Percentiles rank a stretch among this genome's conserved stretches.
Conservation (phyloP, 1,140 invertebrate species). For the Liolophura sinensis region DNA sequence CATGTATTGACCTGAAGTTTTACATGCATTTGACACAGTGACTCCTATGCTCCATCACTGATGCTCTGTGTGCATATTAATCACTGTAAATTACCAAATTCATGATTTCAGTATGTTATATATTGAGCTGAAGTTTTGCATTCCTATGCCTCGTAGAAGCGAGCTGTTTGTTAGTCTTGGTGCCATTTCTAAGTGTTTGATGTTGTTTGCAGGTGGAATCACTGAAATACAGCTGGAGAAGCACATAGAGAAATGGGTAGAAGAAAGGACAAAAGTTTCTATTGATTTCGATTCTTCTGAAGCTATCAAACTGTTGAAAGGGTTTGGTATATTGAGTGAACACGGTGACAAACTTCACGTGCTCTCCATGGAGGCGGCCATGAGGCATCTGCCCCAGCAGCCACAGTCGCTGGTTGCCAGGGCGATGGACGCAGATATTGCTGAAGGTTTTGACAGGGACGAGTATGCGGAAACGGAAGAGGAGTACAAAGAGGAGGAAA, state of each 20-base stretch:
- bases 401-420: constrained; percentile 37
- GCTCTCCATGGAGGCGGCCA: constrained; percentile 37
- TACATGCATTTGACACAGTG: no score
- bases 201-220: constrained; percentile 39
- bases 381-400: constrained; percentile 40
- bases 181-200: background rate
- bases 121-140: no score
- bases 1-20: no score
- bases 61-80: no score
- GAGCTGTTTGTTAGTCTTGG: no score
- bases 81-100: no score
- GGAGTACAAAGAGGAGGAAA: constrained; percentile 46
- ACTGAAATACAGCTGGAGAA: constrained; percentile 36
- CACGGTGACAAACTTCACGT: constrained; percentile 39
- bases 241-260: constrained; percentile 44
- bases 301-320: constrained; percentile 35
- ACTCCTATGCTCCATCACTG: no score
- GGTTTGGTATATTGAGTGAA: constrained; percentile 41
- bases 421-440: constrained; percentile 30
- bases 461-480: constrained; percentile 45
- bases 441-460: constrained; percentile 51
- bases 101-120: no score
- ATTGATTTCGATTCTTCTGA: constrained; percentile 45
- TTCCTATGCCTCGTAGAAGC: no score
- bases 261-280: constrained; percentile 30